Percentiles rank a stretch among this genome's conserved stretches.
phyloP scores from a whole-genome alignment of 2,113 vertebrate genomes.

The Heloderma charlesbogerti region DNA sequence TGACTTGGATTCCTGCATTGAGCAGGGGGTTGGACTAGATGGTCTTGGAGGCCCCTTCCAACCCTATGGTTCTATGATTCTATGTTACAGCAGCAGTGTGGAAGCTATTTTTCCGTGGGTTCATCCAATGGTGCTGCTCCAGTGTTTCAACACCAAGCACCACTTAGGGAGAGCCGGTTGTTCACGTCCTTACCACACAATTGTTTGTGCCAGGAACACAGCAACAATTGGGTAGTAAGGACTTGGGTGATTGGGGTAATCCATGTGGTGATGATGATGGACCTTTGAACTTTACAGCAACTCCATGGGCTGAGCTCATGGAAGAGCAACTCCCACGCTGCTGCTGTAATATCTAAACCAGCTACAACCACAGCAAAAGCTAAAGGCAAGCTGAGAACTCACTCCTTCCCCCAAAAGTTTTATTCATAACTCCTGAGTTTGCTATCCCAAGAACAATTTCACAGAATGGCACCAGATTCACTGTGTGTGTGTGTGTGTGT shows the following conservation, averaged over 20 bases:
- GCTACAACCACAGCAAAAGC: not conserved
- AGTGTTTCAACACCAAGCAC: not conserved
- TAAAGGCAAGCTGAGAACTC: not conserved
- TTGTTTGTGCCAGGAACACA: not conserved
- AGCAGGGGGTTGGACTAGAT: too few relatives aligned
- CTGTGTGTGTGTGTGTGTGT: not conserved
- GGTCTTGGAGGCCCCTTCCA: too few relatives aligned
- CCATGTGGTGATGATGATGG: not conserved
- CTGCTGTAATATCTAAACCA: not conserved
- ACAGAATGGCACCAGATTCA: not conserved
- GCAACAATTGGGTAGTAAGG: not conserved
- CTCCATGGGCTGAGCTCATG: not conserved
- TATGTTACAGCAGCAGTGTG: not conserved
- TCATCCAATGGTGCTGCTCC: not conserved
- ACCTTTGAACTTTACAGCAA: not conserved
- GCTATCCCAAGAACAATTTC: too few relatives aligned
- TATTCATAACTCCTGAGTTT: not conserved
- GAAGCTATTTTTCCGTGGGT: not conserved
- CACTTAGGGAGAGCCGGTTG: not conserved
- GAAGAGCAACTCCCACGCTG: not conserved
- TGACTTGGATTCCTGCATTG: too few relatives aligned
- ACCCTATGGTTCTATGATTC: too few relatives aligned
- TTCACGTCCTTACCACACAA: not conserved
- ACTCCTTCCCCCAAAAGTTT: not conserved
- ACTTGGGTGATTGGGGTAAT: not conserved